Evolutionary conservation across 2,113 vertebrate species (phyloP).

Genomic region (Grammomys dolichurus): DNA sequence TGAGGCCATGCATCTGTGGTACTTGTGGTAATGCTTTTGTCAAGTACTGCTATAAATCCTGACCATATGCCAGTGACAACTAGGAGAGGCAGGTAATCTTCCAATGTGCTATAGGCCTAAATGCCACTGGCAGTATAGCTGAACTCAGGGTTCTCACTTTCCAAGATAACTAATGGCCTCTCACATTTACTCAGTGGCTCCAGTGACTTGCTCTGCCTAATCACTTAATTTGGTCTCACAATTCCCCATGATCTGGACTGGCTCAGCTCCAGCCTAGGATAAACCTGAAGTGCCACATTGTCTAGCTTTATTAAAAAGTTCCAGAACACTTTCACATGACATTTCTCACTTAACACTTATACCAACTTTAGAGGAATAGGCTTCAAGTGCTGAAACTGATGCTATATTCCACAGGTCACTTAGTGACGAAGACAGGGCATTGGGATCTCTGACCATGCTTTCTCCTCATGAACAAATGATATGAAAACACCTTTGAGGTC

Average conservation of each 20-base stretch:
- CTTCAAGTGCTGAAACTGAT: neutral
- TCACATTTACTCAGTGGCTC: neutral
- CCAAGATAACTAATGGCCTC: conserved; percentile 4
- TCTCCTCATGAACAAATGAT: conserved; percentile 14
- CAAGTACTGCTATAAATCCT: conserved; percentile 7
- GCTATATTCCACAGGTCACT: neutral
- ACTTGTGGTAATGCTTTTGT: neutral
- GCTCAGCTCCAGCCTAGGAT: neutral
- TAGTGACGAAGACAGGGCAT: neutral
- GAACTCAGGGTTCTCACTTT: neutral
- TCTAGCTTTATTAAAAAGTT: conserved; percentile 10
- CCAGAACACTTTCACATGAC: conserved; percentile 33
- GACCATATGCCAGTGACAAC: neutral
- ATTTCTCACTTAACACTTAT: conserved; percentile 43
- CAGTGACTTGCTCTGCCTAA: neutral
- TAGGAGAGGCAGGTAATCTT: neutral
- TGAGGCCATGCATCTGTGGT: neutral
- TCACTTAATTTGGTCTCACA: conserved; percentile 40
- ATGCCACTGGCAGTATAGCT: neutral
- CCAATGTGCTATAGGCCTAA: neutral
- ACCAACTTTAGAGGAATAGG: neutral
- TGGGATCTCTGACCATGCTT: neutral
- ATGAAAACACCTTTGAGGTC: neutral
- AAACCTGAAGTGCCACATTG: neutral
- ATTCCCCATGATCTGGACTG: neutral